Evolutionary conservation across 1,140 invertebrate genomes (phyloP).

Genomic region (Choristoneura fumiferana): DNA sequence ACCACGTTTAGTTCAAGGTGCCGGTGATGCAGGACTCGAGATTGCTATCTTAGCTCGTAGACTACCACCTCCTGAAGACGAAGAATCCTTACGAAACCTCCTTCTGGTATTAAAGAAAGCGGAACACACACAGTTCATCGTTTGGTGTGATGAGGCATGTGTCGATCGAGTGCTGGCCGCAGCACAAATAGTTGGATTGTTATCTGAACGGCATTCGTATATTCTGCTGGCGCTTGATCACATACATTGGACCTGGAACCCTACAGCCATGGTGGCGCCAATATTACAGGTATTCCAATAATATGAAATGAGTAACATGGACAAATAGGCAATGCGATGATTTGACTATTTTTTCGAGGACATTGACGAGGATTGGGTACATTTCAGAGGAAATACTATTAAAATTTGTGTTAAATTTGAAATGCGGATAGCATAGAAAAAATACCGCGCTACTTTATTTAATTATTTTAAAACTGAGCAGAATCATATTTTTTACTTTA

Average conservation of each 20-base stretch:
- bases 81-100: constrained; percentile 38
- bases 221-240: constrained; percentile 87
- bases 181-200: constrained; percentile 90
- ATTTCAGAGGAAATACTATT: too few relatives aligned
- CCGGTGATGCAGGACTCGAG: not conserved
- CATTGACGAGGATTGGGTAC: too few relatives aligned
- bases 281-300: constrained; percentile 89
- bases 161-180: constrained; percentile 57
- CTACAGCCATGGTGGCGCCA: constrained; percentile 90
- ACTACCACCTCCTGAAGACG: not conserved
- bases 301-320: too few relatives aligned
- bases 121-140: constrained; percentile 53
- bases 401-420: too few relatives aligned
- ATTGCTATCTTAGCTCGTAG: not conserved
- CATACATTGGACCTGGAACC: constrained; percentile 87
- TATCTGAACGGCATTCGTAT: constrained; percentile 85
- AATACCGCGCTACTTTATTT: too few relatives aligned
- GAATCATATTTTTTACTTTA: too few relatives aligned
- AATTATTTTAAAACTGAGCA: too few relatives aligned
- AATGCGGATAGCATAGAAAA: too few relatives aligned
- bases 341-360: too few relatives aligned
- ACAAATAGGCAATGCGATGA: not conserved
- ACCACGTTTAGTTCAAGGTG: constrained; percentile 41
- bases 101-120: constrained; percentile 61
- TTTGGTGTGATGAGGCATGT: constrained; percentile 58